Conservation (phyloP, 2,888 invertebrate genomes). For the Arctia plantaginis region DNA sequence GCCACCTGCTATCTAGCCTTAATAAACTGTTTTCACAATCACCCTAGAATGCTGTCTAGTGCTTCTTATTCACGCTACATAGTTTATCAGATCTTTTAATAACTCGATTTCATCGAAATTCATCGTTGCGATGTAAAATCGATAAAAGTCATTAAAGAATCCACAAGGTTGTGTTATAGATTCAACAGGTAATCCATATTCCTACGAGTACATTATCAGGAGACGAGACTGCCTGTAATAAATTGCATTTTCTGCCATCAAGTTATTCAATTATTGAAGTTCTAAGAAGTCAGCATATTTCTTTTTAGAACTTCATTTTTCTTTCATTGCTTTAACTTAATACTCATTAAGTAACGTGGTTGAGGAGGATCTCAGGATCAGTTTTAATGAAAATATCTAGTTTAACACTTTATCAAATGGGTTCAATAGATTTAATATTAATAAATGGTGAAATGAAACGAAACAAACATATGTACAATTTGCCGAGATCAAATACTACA, state of each 20-base stretch:
- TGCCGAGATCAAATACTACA: neutral
- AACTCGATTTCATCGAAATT: neutral
- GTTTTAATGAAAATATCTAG: neutral
- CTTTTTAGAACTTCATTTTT: too few species aligned
- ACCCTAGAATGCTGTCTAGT: neutral
- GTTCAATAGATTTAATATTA: neutral
- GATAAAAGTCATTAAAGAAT: slow-evolving; percentile 2
- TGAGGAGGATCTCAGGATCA: neutral
- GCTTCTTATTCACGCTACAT: neutral
- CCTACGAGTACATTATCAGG: slow-evolving; percentile 40
- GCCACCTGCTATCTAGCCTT: too few species aligned
- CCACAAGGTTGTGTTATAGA: slow-evolving; percentile 17
- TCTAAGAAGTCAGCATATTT: too few species aligned
- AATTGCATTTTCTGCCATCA: slow-evolving; percentile 37
- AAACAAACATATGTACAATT: neutral
- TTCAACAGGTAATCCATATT: slow-evolving; percentile 50
- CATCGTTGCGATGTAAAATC: neutral
- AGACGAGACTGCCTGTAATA: slow-evolving; percentile 27
- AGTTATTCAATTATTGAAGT: slow-evolving; percentile 1
- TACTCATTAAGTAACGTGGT: neutral
- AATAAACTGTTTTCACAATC: neutral
- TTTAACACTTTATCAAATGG: neutral
- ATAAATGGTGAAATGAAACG: neutral
- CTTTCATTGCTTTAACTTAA: neutral
- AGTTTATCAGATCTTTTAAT: neutral